Percentiles rank a stretch among this genome's conserved stretches.
phyloP scores from a whole-genome alignment of 2,888 invertebrate genomes.

The Caenorhabditis imperialis region DNA sequence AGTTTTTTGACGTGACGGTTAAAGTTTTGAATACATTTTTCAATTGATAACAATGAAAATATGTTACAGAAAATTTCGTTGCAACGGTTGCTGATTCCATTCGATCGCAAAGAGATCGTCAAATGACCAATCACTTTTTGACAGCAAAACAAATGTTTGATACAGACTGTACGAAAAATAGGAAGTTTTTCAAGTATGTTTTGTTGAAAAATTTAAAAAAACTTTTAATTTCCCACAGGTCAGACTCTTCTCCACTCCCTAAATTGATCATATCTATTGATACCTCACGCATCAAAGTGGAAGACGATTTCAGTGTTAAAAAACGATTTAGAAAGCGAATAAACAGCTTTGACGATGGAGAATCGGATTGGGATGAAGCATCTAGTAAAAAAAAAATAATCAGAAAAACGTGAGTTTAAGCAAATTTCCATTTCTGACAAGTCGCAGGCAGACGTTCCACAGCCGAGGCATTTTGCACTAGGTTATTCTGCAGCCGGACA shows the following conservation, averaged over 20 bases:
- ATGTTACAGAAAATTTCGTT: conserved; percentile 36
- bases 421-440: no score
- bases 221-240: no score
- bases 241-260: conserved; percentile 43
- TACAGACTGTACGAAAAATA: conserved; percentile 54
- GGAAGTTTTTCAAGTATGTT: conserved; percentile 3
- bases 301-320: conserved; percentile 8
- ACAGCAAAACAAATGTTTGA: conserved; percentile 26
- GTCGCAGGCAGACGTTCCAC: no score
- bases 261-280: conserved; percentile 55
- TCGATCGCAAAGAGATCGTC: conserved; percentile 34
- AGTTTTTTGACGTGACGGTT: no score
- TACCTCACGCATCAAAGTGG: neutral
- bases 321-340: conserved; percentile 22
- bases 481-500: no score
- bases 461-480: no score
- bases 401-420: conserved; percentile 42
- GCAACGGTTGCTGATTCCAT: conserved; percentile 56
- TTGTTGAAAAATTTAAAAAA: neutral
- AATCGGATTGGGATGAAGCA: conserved; percentile 18
- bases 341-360: conserved; percentile 52
- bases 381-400: conserved; percentile 51
- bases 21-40: no score
- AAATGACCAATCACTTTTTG: conserved; percentile 40
- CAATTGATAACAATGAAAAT: neutral